phyloP scores from a whole-genome alignment of 2,888 invertebrate genomes.

The Anticlea derivata region DNA sequence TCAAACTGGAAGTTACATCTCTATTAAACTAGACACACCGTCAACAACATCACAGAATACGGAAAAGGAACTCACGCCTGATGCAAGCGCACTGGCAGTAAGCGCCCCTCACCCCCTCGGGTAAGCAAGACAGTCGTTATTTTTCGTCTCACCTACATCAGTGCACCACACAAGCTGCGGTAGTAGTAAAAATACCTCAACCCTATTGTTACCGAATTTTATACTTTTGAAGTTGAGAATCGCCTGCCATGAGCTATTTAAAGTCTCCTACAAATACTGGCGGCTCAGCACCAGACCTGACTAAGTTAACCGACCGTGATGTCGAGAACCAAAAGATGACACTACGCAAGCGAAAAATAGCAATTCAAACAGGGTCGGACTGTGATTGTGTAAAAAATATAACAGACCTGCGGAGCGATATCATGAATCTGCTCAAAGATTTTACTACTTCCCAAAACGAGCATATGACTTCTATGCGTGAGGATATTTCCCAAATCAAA shows the following conservation, averaged over 20 bases:
- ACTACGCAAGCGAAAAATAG: neutral
- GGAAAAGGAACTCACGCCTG: too few relatives aligned
- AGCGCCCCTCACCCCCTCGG: too few relatives aligned
- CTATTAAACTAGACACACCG: too few relatives aligned
- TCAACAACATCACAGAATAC: too few relatives aligned
- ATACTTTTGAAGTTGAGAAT: neutral
- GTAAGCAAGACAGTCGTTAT: too few relatives aligned
- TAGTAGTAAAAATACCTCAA: neutral
- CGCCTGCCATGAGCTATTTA: neutral
- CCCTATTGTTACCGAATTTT: neutral
- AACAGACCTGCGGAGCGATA: neutral
- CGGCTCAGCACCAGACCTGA: neutral
- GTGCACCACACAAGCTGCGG: too few relatives aligned
- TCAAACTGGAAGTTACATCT: neutral
- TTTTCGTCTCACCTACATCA: too few relatives aligned
- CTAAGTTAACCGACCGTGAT: neutral
- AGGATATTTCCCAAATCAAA: constrained; percentile 1
- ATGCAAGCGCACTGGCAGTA: too few relatives aligned
- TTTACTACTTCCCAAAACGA: neutral
- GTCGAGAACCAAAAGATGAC: neutral
- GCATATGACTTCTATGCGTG: neutral
- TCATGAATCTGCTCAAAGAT: neutral
- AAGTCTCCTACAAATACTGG: neutral
- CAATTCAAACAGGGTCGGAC: neutral
- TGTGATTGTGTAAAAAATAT: neutral